These are phyloP conservation scores for Gephyroberyx darwinii DNA, from an alignment of 2,797 vertebrate species.

Conservation along the genomic window DNA sequence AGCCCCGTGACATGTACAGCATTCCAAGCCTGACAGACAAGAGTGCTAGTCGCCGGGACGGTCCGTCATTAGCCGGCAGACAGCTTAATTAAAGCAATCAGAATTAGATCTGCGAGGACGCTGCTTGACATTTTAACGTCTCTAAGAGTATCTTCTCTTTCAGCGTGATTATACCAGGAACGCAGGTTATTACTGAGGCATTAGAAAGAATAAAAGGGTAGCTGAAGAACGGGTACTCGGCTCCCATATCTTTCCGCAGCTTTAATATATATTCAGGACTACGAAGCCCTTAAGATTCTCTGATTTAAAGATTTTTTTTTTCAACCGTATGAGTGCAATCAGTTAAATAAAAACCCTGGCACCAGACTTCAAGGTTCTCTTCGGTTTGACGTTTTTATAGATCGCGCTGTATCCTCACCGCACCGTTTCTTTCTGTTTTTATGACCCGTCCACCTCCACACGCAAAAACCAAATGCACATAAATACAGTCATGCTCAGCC, in stretches of 20 bases:
- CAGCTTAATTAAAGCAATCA: conserved; percentile 75
- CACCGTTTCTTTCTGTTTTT: conserved; percentile 5
- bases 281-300: conserved; percentile 7
- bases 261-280: conserved; percentile 34
- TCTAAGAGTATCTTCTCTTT: conserved; percentile 49
- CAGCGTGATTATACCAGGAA: conserved; percentile 60
- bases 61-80: conserved; percentile 68
- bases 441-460: conserved; percentile 7
- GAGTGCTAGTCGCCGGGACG: conserved; percentile 42
- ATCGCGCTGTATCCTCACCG: background rate
- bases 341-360: too few relatives aligned
- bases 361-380: conserved; percentile 5
- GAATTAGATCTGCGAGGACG: conserved; percentile 59
- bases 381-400: conserved; percentile 29
- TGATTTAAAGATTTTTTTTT: background rate
- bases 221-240: conserved; percentile 27
- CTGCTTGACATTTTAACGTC: conserved; percentile 74
- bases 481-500: background rate
- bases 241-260: conserved; percentile 25
- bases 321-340: too few relatives aligned
- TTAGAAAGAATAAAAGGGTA: conserved; percentile 60
- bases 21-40: conserved; percentile 36
- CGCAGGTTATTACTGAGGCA: conserved; percentile 63
- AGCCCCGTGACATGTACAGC: conserved; percentile 2
- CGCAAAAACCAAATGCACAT: background rate